These are phyloP conservation scores for Antedon bifida DNA, from an alignment of 35 echinoderm and acorn worm genomes.

Conservation along the genomic window DNA sequence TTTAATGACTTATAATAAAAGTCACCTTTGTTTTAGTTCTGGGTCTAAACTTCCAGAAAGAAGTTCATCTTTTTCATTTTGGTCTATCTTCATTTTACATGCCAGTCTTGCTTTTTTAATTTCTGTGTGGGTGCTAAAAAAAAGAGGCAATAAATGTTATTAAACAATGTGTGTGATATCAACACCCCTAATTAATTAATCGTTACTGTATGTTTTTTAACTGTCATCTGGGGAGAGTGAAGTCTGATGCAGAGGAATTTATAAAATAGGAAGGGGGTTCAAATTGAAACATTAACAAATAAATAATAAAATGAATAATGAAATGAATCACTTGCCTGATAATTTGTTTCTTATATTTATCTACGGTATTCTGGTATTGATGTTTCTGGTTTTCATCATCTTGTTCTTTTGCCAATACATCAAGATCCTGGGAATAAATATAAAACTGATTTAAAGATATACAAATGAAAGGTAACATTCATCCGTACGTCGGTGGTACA, in stretches of 20 bases:
- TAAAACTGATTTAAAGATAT: not conserved
- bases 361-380: slow-evolving; percentile 50
- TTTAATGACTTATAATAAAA: not conserved
- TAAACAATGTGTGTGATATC: too few relatives aligned
- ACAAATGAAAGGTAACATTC: too few relatives aligned
- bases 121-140: slow-evolving; percentile 66
- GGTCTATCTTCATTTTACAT: slow-evolving; percentile 68
- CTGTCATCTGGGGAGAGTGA: too few relatives aligned
- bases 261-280: too few relatives aligned
- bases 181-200: too few relatives aligned
- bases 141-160: not conserved
- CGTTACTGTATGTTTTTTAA: too few relatives aligned
- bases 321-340: slow-evolving; percentile 67
- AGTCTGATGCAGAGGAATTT: too few relatives aligned
- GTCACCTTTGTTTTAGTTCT: slow-evolving; percentile 80
- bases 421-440: slow-evolving; percentile 56
- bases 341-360: slow-evolving; percentile 78
- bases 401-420: slow-evolving; percentile 85
- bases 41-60: slow-evolving; percentile 50
- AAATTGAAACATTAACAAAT: too few relatives aligned
- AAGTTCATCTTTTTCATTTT: slow-evolving; percentile 55
- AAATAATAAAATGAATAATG: too few relatives aligned
- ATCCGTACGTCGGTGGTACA: too few relatives aligned
- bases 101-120: slow-evolving; percentile 80
- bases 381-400: slow-evolving; percentile 86